These are phyloP conservation scores for Apostichopus leukothele DNA, from an alignment of 53 echinoderm and acorn worm genomes.

Conservation along the genomic window DNA sequence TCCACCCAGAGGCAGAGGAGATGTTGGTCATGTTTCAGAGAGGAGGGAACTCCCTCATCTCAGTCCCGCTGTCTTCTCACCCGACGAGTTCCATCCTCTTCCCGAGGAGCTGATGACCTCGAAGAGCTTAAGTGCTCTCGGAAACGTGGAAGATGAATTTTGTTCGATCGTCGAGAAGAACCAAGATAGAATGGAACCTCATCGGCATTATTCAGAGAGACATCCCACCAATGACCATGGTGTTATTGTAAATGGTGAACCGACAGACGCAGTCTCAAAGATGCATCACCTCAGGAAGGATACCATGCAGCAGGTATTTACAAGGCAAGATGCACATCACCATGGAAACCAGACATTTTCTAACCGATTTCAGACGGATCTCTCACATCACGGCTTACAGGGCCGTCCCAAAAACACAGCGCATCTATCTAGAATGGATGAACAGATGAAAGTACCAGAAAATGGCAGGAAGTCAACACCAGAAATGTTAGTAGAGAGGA, in stretches of 20 bases:
- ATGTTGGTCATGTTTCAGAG: neutral
- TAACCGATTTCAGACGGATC: neutral
- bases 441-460: neutral
- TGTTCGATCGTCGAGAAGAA: neutral
- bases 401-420: neutral
- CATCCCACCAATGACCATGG: neutral
- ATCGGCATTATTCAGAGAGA: neutral
- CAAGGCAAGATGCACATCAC: neutral
- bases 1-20: neutral
- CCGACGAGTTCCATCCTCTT: slow-evolving; percentile 39
- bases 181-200: neutral
- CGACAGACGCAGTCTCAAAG: neutral
- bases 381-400: neutral
- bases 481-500: slow-evolving; percentile 59
- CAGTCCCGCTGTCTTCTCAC: slow-evolving; percentile 21
- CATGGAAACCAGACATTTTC: slow-evolving; percentile 4
- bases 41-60: neutral
- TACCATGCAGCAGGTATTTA: neutral
- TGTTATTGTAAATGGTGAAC: neutral
- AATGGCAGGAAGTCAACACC: neutral
- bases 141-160: neutral
- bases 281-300: neutral
- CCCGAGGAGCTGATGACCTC: slow-evolving; percentile 40
- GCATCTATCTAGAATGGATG: neutral
- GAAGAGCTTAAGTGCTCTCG: neutral